Evolutionary conservation across 2,888 invertebrate genomes (phyloP).

Genomic region (Gymnoscelis rufifasciata): DNA sequence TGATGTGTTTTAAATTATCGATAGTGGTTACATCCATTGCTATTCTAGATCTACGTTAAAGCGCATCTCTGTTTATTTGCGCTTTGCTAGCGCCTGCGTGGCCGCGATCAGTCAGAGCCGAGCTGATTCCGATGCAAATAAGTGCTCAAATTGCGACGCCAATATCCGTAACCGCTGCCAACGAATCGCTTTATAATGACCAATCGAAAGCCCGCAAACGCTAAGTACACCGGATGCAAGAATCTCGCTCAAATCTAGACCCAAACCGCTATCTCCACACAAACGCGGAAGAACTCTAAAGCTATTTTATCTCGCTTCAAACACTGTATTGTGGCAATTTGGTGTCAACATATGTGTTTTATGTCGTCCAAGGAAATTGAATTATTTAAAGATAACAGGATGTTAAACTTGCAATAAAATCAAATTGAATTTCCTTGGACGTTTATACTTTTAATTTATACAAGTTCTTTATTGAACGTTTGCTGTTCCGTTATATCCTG

Average conservation of each 20-base stretch:
- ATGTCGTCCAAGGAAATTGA: conserved; percentile 5
- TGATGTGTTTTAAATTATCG: conserved; percentile 5
- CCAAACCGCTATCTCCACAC: conserved; percentile 14
- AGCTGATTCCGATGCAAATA: conserved; percentile 56
- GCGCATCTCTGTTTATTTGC: conserved; percentile 57
- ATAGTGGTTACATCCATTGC: conserved; percentile 19
- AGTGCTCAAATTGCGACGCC: conserved; percentile 63
- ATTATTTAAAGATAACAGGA: not conserved
- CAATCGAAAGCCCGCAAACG: conserved; percentile 53
- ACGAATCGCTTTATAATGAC: conserved; percentile 61
- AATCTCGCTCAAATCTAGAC: conserved; percentile 21
- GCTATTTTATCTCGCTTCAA: conserved; percentile 6
- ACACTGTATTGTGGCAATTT: not conserved
- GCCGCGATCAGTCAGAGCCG: conserved; percentile 52
- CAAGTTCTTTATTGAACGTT: too few relatives aligned
- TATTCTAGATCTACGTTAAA: conserved; percentile 33
- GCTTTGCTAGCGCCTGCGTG: conserved; percentile 57
- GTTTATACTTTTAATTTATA: not conserved
- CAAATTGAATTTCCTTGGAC: not conserved
- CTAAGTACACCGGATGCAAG: conserved; percentile 34
- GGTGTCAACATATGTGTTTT: not conserved
- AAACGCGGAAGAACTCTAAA: conserved; percentile 11
- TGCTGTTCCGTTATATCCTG: not conserved
- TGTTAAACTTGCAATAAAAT: not conserved
- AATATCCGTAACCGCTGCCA: conserved; percentile 60